These are phyloP conservation scores for Scaptomyza parva DNA, from an alignment of 2,888 invertebrate species.

Conservation along the genomic window DNA sequence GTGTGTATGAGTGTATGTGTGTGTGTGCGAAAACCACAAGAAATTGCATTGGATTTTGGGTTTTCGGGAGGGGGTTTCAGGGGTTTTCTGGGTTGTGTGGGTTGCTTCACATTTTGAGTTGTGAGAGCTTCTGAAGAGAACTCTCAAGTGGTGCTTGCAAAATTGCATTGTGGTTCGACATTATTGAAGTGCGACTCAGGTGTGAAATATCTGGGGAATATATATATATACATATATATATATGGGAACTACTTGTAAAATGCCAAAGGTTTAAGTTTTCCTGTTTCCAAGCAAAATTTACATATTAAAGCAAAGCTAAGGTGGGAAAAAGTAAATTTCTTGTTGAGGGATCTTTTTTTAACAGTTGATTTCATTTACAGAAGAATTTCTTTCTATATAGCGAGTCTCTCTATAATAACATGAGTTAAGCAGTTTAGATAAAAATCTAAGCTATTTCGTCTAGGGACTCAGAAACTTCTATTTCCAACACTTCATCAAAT, in stretches of 20 bases:
- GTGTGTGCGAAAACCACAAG: slow-evolving; percentile 36
- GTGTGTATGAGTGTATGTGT: not conserved
- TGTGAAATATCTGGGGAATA: slow-evolving; percentile 50
- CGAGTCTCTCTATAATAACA: too few relatives aligned
- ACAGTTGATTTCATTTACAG: too few relatives aligned
- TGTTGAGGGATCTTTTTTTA: too few relatives aligned
- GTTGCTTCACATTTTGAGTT: slow-evolving; percentile 3
- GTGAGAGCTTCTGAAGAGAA: slow-evolving; percentile 22
- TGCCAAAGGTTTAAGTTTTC: not conserved
- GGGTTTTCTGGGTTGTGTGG: not conserved
- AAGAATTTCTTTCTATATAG: too few relatives aligned
- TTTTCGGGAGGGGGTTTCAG: not conserved
- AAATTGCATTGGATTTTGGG: slow-evolving; percentile 23
- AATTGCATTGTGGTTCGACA: slow-evolving; percentile 43
- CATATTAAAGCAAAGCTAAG: not conserved
- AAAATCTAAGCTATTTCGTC: too few relatives aligned
- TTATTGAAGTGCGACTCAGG: slow-evolving; percentile 43
- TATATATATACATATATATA: too few relatives aligned
- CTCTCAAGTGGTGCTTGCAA: slow-evolving; percentile 26
- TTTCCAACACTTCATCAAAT: too few relatives aligned
- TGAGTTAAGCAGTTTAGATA: too few relatives aligned
- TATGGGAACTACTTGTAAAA: slow-evolving; percentile 6
- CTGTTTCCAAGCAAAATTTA: not conserved
- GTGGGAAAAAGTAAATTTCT: too few relatives aligned
- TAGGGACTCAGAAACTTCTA: too few relatives aligned